Percentiles rank a stretch among this genome's conserved stretches.
Conservation (phyloP, 2,888 invertebrate genomes). For the Cheilosia vulpina region DNA sequence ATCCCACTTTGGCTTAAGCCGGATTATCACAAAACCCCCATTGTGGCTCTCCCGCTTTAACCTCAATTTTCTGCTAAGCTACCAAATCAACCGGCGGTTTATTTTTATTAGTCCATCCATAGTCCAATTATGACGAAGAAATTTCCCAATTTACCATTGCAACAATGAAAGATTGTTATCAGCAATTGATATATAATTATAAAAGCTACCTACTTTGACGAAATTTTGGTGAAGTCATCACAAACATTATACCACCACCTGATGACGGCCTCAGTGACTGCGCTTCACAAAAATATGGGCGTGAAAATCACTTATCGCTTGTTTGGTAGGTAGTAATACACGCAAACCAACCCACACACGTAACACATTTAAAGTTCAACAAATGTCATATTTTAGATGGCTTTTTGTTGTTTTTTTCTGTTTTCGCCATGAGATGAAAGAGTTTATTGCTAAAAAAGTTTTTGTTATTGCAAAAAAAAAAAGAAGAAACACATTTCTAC, state of each 20-base stretch:
- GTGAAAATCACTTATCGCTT: conserved; percentile 23
- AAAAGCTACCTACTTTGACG: neutral
- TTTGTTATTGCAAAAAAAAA: neutral
- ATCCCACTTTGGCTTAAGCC: too few relatives aligned
- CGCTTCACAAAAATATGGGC: conserved; percentile 37
- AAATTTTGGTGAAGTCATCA: conserved; percentile 29
- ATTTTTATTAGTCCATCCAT: neutral
- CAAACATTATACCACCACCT: neutral
- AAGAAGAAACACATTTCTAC: neutral
- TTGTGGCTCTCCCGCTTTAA: too few relatives aligned
- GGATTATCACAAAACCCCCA: too few relatives aligned
- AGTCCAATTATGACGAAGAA: neutral
- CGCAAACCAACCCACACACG: neutral
- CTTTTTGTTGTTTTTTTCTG: neutral
- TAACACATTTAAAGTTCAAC: conserved; percentile 22
- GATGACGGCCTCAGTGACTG: conserved; percentile 1
- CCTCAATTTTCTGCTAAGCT: too few relatives aligned
- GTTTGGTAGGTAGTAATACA: neutral
- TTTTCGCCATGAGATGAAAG: conserved; percentile 9
- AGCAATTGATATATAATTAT: neutral
- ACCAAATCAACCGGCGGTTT: neutral
- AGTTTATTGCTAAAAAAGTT: conserved; percentile 18
- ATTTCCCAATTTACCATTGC: neutral
- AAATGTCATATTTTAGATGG: conserved; percentile 1
- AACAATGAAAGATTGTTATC: conserved; percentile 7